Evolutionary conservation across 2,888 invertebrate genomes (phyloP).

Genomic region (Malthinus flaveolus): DNA sequence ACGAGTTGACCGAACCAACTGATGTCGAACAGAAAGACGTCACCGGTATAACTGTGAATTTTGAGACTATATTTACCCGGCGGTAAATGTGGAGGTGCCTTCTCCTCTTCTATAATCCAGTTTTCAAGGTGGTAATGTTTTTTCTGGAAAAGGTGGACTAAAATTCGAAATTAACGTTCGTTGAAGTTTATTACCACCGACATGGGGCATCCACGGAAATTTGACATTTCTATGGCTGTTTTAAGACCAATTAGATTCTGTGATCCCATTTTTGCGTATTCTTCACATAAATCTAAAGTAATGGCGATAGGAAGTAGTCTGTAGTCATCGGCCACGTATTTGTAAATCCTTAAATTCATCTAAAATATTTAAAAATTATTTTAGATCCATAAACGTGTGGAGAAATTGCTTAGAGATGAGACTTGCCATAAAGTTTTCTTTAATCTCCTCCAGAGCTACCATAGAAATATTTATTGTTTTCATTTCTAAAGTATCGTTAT

Average conservation of each 20-base stretch:
- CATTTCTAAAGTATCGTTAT: conserved; percentile 1
- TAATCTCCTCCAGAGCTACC: no score
- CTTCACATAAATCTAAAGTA: conserved; percentile 6
- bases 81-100: background rate
- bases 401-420: no score
- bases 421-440: no score
- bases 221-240: no score
- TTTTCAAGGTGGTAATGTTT: background rate
- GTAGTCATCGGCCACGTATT: no score
- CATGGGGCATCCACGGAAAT: no score
- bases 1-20: background rate
- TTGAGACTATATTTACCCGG: background rate
- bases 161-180: background rate
- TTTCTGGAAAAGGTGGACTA: background rate
- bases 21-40: background rate
- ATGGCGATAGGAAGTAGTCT: background rate
- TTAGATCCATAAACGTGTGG: no score
- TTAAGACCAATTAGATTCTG: background rate
- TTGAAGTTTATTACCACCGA: background rate
- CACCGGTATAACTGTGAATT: background rate
- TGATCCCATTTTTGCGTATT: background rate
- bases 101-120: background rate
- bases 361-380: no score
- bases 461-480: background rate
- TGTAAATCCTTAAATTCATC: no score